A percentile compares a stretch with the other conserved stretches of the same genome.
Conservation (phyloP, 2,797 vertebrate species). For the Galaxias olidus region DNA sequence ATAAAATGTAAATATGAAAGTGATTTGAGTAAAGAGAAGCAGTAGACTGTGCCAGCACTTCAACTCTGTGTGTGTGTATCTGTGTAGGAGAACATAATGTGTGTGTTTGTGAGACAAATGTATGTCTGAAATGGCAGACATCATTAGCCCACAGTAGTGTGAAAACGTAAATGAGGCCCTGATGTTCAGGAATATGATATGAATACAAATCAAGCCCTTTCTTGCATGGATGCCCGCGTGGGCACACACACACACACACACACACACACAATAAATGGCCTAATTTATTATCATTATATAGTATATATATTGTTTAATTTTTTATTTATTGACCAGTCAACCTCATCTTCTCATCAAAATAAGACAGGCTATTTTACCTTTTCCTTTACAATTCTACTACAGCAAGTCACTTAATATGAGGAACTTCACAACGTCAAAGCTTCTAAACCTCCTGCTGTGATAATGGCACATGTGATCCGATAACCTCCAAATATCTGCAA, state of each 20-base stretch:
- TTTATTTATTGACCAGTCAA: too few relatives aligned
- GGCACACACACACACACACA: conserved; percentile 1
- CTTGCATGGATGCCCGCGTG: neutral
- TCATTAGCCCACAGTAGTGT: conserved; percentile 50
- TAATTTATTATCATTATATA: neutral
- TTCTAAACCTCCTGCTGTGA: neutral
- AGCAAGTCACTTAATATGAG: neutral
- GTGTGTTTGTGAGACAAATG: neutral
- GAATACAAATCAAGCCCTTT: conserved; percentile 49
- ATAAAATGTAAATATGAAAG: neutral
- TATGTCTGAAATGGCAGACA: conserved; percentile 18
- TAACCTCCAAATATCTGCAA: neutral
- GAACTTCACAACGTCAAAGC: neutral
- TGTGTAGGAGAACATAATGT: neutral
- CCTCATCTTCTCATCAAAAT: too few relatives aligned
- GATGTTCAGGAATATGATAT: conserved; percentile 25
- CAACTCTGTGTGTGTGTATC: conserved; percentile 2
- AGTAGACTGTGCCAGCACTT: neutral
- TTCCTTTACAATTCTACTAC: neutral
- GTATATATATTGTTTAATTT: conserved; percentile 13
- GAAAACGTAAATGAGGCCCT: conserved; percentile 35
- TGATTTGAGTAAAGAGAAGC: conserved; percentile 1
- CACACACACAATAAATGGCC: neutral
- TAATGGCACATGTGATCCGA: neutral
- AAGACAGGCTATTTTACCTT: neutral